phyloP scores from a whole-genome alignment of 2,888 invertebrate species.

The Amphipyra berbera region DNA sequence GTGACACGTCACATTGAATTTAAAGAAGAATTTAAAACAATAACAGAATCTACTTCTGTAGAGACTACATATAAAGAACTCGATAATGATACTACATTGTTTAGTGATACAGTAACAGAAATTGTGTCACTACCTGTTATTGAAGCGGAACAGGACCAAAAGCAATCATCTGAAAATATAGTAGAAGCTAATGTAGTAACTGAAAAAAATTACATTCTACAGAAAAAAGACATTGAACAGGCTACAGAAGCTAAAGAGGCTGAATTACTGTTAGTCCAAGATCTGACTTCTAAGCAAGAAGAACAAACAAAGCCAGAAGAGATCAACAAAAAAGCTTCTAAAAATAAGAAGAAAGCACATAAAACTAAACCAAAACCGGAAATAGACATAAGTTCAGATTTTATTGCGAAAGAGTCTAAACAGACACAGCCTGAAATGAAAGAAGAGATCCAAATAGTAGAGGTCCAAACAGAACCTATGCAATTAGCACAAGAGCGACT shows the following conservation, averaged over 20 bases:
- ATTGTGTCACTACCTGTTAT: not conserved
- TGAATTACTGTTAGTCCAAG: slow-evolving; percentile 8
- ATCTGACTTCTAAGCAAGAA: slow-evolving; percentile 6
- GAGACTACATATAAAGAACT: slow-evolving; percentile 2
- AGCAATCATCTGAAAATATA: not conserved
- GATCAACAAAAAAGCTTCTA: slow-evolving; percentile 29
- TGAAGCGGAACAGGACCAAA: slow-evolving; percentile 4
- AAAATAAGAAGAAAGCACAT: slow-evolving; percentile 51
- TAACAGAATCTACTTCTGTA: not conserved
- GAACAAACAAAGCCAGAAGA: slow-evolving; percentile 4
- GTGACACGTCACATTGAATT: slow-evolving; percentile 3
- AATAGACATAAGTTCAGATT: slow-evolving; percentile 28
- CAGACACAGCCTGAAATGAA: not conserved
- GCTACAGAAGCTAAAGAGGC: slow-evolving; percentile 8
- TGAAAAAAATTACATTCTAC: not conserved
- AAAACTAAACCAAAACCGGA: slow-evolving; percentile 19
- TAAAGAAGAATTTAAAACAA: slow-evolving; percentile 15
- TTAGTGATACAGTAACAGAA: slow-evolving; percentile 3
- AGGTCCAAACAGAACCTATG: not conserved
- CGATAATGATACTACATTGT: slow-evolving; percentile 3
- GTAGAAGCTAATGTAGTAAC: not conserved
- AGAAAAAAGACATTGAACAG: not conserved
- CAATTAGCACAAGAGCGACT: not conserved
- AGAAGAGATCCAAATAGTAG: slow-evolving; percentile 1
- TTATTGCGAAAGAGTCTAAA: slow-evolving; percentile 28